Conservation (phyloP, 2,797 vertebrate species). For the Cynopterus sphinx region DNA sequence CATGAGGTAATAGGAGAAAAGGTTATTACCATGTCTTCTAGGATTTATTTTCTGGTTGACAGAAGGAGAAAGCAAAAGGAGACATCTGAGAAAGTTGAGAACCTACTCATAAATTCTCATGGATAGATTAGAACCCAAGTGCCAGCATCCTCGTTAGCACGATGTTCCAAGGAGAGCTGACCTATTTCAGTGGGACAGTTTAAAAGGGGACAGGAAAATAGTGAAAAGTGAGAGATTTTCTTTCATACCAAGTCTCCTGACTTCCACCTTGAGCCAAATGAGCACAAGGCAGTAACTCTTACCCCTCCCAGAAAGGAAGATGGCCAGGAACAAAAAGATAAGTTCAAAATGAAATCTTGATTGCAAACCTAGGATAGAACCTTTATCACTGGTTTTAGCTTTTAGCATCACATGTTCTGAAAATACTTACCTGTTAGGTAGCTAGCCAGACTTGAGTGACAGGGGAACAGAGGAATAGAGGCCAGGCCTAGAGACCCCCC, state of each 20-base stretch:
- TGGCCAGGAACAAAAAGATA: not conserved
- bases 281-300: not conserved
- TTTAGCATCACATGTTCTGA: not conserved
- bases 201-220: not conserved
- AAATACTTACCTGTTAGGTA: not conserved
- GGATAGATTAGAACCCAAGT: not conserved
- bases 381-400: not conserved
- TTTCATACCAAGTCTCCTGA: not conserved
- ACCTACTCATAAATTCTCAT: not conserved
- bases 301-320: not conserved
- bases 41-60: conserved; percentile 12
- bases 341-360: not conserved
- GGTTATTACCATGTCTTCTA: not conserved
- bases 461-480: no score
- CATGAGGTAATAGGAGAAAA: not conserved
- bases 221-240: not conserved
- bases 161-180: not conserved
- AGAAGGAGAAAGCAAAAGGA: not conserved
- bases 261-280: not conserved
- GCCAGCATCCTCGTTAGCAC: not conserved
- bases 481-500: no score
- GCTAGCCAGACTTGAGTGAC: no score
- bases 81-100: not conserved
- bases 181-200: not conserved
- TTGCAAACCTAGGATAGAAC: not conserved